A percentile compares a stretch with the other conserved stretches of the same genome.
phyloP scores from a whole-genome alignment of 2,888 invertebrate genomes.

The Onchidella celtica region DNA sequence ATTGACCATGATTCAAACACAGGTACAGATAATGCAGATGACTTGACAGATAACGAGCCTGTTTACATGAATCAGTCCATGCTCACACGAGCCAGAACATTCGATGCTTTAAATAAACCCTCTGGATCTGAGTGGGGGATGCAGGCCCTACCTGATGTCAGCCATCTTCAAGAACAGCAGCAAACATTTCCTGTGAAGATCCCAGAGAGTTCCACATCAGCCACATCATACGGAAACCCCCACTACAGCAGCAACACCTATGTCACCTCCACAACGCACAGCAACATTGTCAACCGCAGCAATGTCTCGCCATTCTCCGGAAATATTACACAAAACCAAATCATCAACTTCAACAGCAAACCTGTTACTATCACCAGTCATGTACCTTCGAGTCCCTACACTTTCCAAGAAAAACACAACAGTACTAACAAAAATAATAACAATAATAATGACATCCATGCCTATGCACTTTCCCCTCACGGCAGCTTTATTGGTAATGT shows the following conservation, averaged over 20 bases:
- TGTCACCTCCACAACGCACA: background rate
- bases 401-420: background rate
- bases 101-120: background rate
- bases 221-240: background rate
- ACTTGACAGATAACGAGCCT: background rate
- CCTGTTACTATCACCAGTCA: conserved; percentile 11
- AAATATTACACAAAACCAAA: conserved; percentile 10
- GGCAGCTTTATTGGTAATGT: background rate
- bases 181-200: background rate
- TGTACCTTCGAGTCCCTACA: background rate
- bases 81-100: background rate
- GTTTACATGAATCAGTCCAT: conserved; percentile 36
- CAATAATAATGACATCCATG: background rate
- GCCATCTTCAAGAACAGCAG: background rate
- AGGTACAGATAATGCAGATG: conserved; percentile 7
- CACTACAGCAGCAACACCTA: no score
- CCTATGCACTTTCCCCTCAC: background rate
- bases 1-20: conserved; percentile 28
- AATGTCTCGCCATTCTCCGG: background rate
- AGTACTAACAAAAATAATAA: background rate
- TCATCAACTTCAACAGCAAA: conserved; percentile 9
- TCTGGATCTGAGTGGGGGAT: background rate
- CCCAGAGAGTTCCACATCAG: background rate
- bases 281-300: background rate
- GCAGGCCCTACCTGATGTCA: background rate